Evolutionary conservation across 1,140 invertebrate genomes (phyloP).

Genomic region (Calosoma granatense): DNA sequence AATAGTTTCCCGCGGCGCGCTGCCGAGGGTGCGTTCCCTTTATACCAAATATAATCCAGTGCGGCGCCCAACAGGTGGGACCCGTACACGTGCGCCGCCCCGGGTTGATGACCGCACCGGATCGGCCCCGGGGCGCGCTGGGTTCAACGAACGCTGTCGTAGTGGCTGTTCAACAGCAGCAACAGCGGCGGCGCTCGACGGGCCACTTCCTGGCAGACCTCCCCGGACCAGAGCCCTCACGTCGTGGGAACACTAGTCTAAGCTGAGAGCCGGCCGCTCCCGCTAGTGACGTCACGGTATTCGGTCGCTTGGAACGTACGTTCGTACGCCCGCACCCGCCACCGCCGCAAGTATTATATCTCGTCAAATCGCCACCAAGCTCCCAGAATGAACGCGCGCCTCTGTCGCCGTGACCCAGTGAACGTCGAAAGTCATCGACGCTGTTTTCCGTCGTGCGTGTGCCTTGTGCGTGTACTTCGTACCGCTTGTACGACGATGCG

Average conservation of each 20-base stretch:
- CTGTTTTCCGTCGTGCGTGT: background rate
- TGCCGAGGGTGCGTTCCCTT: background rate
- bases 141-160: background rate
- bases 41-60: background rate
- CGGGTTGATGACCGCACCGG: slow-evolving; percentile 1
- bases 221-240: background rate
- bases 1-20: background rate
- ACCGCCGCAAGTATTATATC: too few relatives aligned
- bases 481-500: background rate
- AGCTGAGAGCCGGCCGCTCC: background rate
- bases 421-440: background rate
- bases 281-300: background rate
- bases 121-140: slow-evolving; percentile 2
- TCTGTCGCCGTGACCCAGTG: background rate
- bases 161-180: background rate
- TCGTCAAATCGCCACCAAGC: background rate
- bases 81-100: background rate
- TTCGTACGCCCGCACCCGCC: background rate
- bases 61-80: slow-evolving; percentile 1
- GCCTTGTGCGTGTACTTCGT: background rate
- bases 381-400: background rate
- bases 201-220: background rate
- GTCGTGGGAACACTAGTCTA: background rate
- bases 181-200: background rate
- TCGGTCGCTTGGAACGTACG: background rate